Percentiles rank a stretch among this genome's conserved stretches.
phyloP scores from a whole-genome alignment of 2,797 vertebrate species.

The Kryptolebias ocellatus region DNA sequence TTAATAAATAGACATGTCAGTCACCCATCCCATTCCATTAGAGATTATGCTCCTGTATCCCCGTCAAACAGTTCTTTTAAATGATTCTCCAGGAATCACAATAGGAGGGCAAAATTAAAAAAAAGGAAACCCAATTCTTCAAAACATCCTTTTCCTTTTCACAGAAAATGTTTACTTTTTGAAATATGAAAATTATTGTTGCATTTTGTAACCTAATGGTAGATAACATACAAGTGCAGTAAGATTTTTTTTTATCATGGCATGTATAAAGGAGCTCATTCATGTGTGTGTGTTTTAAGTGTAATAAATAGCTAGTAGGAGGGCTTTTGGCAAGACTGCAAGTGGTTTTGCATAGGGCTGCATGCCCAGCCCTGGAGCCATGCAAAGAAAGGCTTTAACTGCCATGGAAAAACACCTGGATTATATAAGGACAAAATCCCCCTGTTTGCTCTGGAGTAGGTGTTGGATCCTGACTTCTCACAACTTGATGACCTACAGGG shows the following conservation, averaged over 20 bases:
- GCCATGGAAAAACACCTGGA: slow-evolving; percentile 87
- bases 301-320: slow-evolving; percentile 56
- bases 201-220: background rate
- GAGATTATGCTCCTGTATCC: background rate
- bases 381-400: slow-evolving; percentile 77
- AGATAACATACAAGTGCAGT: background rate
- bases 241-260: background rate
- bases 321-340: slow-evolving; percentile 69
- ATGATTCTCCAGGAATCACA: background rate
- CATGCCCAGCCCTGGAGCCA: slow-evolving; percentile 79
- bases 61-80: too few relatives aligned
- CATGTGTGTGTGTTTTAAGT: slow-evolving; percentile 9
- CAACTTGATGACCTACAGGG: background rate
- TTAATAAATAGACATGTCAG: too few relatives aligned
- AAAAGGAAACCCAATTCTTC: too few relatives aligned
- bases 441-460: slow-evolving; percentile 9
- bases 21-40: too few relatives aligned
- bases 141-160: too few relatives aligned
- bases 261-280: background rate
- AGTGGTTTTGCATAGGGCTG: slow-evolving; percentile 82
- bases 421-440: slow-evolving; percentile 78
- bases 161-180: too few relatives aligned
- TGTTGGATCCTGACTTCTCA: slow-evolving; percentile 16
- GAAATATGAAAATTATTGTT: background rate
- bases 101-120: too few relatives aligned